Conservation (phyloP, 2,113 vertebrate genomes). For the Mellivora capensis region DNA sequence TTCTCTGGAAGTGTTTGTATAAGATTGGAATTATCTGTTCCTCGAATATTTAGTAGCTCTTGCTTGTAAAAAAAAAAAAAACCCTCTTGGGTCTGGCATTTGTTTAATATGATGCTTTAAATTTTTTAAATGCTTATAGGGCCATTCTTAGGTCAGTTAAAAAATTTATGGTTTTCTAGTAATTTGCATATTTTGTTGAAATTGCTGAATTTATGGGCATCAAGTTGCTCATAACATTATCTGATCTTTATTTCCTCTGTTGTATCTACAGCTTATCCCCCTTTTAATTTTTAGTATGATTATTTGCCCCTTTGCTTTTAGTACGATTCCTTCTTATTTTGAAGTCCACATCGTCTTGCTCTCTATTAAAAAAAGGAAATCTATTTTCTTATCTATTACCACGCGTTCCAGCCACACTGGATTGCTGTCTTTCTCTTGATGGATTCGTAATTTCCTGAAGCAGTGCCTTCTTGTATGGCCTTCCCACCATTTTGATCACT, state of each 20-base stretch:
- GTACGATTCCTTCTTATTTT: not conserved
- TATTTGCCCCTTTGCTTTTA: not conserved
- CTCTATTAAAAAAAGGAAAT: not conserved
- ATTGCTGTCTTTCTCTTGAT: not conserved
- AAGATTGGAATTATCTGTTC: not conserved
- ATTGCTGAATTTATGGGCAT: not conserved
- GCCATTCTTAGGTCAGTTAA: not conserved
- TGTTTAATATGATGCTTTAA: conserved; percentile 5
- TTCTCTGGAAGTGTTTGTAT: not conserved
- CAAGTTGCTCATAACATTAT: not conserved
- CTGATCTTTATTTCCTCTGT: not conserved
- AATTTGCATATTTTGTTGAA: conserved; percentile 3
- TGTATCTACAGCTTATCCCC: not conserved
- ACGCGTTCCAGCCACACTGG: not conserved
- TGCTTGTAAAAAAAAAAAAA: not conserved
- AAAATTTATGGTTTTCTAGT: not conserved
- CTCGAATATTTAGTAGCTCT: not conserved
- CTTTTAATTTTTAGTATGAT: not conserved
- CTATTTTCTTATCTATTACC: not conserved
- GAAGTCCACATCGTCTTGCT: not conserved
- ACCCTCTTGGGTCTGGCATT: not conserved
- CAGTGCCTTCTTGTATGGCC: not conserved
- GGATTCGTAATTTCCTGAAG: not conserved
- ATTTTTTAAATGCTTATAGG: not conserved
- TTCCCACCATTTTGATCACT: not conserved